Evolutionary conservation across 2,888 invertebrate species (phyloP).

Genomic region (Trichopoda pennipes): DNA sequence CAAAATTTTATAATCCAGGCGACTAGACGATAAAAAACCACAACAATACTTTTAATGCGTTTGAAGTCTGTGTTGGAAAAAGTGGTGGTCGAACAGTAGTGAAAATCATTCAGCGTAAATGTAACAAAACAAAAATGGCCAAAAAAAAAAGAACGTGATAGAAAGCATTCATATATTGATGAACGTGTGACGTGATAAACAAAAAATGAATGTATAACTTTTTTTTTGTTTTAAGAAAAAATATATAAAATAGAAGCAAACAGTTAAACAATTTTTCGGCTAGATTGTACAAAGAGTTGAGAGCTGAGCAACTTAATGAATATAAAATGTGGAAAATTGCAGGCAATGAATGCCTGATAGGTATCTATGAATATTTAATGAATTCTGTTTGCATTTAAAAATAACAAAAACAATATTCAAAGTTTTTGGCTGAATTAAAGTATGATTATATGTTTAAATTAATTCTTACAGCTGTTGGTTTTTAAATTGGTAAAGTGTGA

Average conservation of each 20-base stretch:
- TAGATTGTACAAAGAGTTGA: slow-evolving; percentile 37
- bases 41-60: slow-evolving; percentile 46
- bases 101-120: slow-evolving; percentile 45
- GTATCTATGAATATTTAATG: slow-evolving; percentile 37
- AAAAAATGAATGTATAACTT: slow-evolving; percentile 33
- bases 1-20: slow-evolving; percentile 64
- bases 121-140: slow-evolving; percentile 44
- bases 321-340: not conserved
- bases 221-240: not conserved
- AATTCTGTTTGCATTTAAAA: not conserved
- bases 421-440: not conserved
- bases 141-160: slow-evolving; percentile 28
- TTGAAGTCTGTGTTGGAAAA: slow-evolving; percentile 22
- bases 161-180: slow-evolving; percentile 59
- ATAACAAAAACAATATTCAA: not conserved
- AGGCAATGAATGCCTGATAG: slow-evolving; percentile 8
- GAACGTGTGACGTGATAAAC: slow-evolving; percentile 53
- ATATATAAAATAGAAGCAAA: not conserved
- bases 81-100: slow-evolving; percentile 27
- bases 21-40: slow-evolving; percentile 64
- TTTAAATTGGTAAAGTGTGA: too few species aligned
- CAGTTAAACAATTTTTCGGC: slow-evolving; percentile 8
- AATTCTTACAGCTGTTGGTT: too few species aligned
- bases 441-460: not conserved
- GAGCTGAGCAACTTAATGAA: not conserved